Percentiles rank a stretch among this genome's conserved stretches.
phyloP scores from a whole-genome alignment of 2,113 vertebrate genomes.

The Ammodramus savannarum region DNA sequence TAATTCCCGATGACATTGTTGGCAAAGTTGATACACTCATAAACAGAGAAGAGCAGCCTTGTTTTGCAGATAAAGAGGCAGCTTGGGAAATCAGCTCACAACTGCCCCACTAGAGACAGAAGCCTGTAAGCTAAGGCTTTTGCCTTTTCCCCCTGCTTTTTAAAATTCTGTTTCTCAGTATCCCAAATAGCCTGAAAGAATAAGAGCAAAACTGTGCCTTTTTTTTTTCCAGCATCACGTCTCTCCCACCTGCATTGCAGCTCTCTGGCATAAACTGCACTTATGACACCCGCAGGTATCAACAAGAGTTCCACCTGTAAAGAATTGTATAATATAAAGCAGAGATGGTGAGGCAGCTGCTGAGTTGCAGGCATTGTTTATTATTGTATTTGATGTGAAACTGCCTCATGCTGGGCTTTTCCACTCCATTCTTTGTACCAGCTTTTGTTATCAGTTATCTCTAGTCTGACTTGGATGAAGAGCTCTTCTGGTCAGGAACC shows the following conservation, averaged over 20 bases:
- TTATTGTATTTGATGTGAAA: not conserved
- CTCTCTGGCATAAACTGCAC: not conserved
- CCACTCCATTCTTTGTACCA: not conserved
- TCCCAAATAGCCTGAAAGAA: not conserved
- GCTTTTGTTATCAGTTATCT: not conserved
- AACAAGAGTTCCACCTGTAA: not conserved
- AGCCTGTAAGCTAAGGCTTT: not conserved
- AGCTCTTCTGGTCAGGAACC: not conserved
- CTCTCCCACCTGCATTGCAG: not conserved
- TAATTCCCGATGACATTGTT: not conserved
- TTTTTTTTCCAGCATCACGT: not conserved
- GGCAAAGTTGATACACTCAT: not conserved
- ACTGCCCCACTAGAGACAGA: not conserved
- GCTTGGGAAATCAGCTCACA: constrained; percentile 6
- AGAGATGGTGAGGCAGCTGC: not conserved
- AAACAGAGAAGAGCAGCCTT: not conserved
- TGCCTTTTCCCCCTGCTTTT: not conserved
- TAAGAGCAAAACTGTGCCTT: not conserved
- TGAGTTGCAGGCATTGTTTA: not conserved
- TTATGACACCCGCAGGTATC: not conserved
- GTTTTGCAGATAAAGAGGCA: not conserved
- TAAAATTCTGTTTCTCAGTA: not conserved
- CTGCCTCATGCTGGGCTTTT: not conserved
- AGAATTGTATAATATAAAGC: not conserved
- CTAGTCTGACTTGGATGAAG: not conserved